These are phyloP conservation scores for Petrolisthes cinctipes DNA, from an alignment of 2,888 invertebrate genomes.

Conservation along the genomic window DNA sequence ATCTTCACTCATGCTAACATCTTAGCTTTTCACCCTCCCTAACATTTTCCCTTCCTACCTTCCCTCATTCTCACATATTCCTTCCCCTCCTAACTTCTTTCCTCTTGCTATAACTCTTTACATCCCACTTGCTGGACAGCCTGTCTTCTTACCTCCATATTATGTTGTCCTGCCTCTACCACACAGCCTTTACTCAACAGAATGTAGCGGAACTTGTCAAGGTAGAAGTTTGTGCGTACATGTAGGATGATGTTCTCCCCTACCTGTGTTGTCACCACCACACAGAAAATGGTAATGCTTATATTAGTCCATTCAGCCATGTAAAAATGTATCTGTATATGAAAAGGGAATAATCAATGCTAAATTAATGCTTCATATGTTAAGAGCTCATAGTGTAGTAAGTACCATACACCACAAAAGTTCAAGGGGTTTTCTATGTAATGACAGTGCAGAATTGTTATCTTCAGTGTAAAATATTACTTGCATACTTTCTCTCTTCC, in stretches of 20 bases:
- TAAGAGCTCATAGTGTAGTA: too few relatives aligned
- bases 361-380: too few relatives aligned
- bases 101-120: neutral
- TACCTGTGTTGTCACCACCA: constrained; percentile 74
- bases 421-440: too few relatives aligned
- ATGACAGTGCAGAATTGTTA: too few relatives aligned
- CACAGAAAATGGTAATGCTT: too few relatives aligned
- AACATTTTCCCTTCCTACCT: neutral
- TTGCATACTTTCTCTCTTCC: too few relatives aligned
- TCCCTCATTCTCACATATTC: neutral
- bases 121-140: neutral
- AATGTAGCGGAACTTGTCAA: constrained; percentile 90
- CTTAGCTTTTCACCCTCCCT: neutral
- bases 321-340: too few relatives aligned
- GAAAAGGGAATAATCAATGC: too few relatives aligned
- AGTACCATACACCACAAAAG: too few relatives aligned
- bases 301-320: too few relatives aligned
- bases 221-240: constrained; percentile 89
- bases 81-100: neutral
- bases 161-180: constrained; percentile 84
- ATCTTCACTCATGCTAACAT: neutral
- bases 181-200: constrained; percentile 94
- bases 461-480: too few relatives aligned
- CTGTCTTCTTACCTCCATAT: neutral
- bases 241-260: constrained; percentile 96